These are phyloP conservation scores for Hydrotaea diabolus DNA, from an alignment of 2,888 invertebrate species.

Conservation along the genomic window DNA sequence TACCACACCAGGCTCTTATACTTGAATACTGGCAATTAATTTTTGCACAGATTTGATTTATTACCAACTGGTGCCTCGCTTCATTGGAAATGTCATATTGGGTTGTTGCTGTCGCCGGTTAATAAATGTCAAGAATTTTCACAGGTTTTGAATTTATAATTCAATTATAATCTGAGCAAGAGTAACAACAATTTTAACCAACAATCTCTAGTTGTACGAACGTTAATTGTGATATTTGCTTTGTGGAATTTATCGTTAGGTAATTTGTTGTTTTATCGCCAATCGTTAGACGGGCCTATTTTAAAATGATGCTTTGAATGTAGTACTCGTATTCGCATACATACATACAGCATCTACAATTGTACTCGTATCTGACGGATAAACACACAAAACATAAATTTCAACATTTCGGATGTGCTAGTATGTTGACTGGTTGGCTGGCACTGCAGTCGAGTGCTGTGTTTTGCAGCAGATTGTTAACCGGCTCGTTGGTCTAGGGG, in stretches of 20 bases:
- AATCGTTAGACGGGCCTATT: constrained; percentile 2
- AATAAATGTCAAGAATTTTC: constrained; percentile 54
- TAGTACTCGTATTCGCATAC: too few species aligned
- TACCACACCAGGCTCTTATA: too few species aligned
- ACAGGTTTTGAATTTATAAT: constrained; percentile 52
- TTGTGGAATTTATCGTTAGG: neutral
- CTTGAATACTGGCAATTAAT: too few species aligned
- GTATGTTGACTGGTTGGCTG: too few species aligned
- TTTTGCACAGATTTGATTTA: too few species aligned
- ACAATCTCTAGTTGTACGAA: constrained; percentile 8
- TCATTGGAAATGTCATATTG: neutral
- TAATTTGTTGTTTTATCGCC: constrained; percentile 4
- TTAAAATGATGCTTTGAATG: neutral
- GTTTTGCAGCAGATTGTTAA: neutral
- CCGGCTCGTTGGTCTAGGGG: constrained; percentile 79
- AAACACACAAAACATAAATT: too few species aligned
- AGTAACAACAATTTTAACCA: neutral
- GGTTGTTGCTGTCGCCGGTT: neutral
- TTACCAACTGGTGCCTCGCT: too few species aligned
- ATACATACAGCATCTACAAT: too few species aligned
- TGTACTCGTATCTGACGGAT: too few species aligned
- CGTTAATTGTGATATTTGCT: constrained; percentile 7
- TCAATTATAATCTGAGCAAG: constrained; percentile 31
- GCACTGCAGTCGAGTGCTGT: too few species aligned
- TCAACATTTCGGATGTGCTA: too few species aligned